phyloP scores from a whole-genome alignment of 2,113 vertebrate genomes.

The Trinectes maculatus region DNA sequence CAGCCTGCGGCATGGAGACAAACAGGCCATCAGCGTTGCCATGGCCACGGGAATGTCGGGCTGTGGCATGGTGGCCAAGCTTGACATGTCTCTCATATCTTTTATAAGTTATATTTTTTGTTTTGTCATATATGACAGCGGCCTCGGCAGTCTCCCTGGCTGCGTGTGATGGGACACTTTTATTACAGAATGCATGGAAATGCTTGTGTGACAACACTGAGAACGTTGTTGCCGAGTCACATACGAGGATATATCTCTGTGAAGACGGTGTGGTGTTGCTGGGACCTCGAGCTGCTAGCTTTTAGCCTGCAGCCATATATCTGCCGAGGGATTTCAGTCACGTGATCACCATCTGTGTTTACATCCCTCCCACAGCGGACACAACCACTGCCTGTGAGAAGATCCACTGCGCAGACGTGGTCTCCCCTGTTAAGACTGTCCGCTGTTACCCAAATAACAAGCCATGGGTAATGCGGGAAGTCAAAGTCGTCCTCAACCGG shows the following conservation, averaged over 20 bases:
- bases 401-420: neutral
- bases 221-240: constrained; percentile 5
- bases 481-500: neutral
- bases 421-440: neutral
- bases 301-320: constrained; percentile 22
- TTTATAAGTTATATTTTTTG: too few relatives aligned
- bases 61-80: too few relatives aligned
- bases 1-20: too few relatives aligned
- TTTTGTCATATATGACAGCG: too few relatives aligned
- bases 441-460: neutral
- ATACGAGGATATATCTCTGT: constrained; percentile 10
- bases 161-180: too few relatives aligned
- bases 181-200: neutral
- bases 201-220: too few relatives aligned
- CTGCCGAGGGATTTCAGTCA: constrained; percentile 32
- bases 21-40: too few relatives aligned
- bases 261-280: neutral
- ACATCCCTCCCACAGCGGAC: constrained; percentile 5
- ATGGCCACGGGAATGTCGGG: too few relatives aligned
- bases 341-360: constrained; percentile 2
- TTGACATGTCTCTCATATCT: too few relatives aligned
- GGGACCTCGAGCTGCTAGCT: constrained; percentile 25
- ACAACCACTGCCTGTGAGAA: neutral
- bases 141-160: too few relatives aligned
- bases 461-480: neutral